phyloP scores from a whole-genome alignment of 2,888 invertebrate species.

The Nomada fabriciana region DNA sequence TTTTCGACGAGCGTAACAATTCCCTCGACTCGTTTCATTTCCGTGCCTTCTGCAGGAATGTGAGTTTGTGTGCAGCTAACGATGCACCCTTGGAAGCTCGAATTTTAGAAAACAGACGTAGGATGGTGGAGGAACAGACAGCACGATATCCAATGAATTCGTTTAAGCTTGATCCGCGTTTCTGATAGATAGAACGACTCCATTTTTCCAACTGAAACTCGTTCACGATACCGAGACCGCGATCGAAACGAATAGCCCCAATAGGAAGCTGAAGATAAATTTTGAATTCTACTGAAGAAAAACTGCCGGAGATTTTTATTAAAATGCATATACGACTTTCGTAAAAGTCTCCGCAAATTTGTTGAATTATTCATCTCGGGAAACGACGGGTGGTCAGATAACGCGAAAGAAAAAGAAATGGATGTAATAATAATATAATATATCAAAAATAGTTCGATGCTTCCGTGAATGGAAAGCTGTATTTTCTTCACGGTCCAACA shows the following conservation, averaged over 20 bases:
- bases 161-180: slow-evolving; percentile 16
- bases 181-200: not conserved
- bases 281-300: too few species aligned
- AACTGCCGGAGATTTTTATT: too few species aligned
- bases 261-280: too few species aligned
- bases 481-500: slow-evolving; percentile 52
- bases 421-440: slow-evolving; percentile 8
- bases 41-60: not conserved
- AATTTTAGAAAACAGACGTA: slow-evolving; percentile 33
- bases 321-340: too few species aligned
- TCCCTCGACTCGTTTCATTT: slow-evolving; percentile 31
- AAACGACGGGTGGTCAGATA: too few species aligned
- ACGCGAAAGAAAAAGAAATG: not conserved
- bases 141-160: not conserved
- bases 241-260: too few species aligned
- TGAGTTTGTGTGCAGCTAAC: slow-evolving; percentile 11
- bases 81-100: not conserved
- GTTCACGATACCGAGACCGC: too few species aligned
- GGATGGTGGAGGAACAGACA: not conserved
- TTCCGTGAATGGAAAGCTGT: not conserved
- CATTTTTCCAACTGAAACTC: not conserved
- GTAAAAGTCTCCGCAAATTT: too few species aligned
- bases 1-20: slow-evolving; percentile 41
- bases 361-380: too few species aligned
- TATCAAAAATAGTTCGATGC: not conserved